A percentile compares a stretch with the other conserved stretches of the same genome.
Conservation (phyloP, 2,113 vertebrate genomes). For the Clarias macrocephalus region DNA sequence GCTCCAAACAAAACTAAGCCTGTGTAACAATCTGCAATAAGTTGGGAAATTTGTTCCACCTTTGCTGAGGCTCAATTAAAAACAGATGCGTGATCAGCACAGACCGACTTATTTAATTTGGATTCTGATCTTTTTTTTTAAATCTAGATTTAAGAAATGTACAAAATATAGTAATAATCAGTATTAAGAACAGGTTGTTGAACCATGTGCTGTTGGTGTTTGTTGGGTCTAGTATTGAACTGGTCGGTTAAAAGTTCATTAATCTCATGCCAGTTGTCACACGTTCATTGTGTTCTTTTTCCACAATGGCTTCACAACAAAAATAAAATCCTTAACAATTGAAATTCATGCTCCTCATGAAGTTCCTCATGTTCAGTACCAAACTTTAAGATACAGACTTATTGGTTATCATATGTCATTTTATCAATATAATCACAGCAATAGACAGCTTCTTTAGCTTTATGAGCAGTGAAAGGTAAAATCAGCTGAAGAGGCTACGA, state of each 20-base stretch:
- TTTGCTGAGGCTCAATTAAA: background rate
- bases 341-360: background rate
- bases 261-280: slow-evolving; percentile 9
- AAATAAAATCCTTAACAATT: background rate
- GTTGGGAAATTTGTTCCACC: slow-evolving; percentile 9
- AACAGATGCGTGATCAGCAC: slow-evolving; percentile 16
- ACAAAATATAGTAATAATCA: background rate
- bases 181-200: slow-evolving; percentile 4
- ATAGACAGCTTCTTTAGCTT: background rate
- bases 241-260: background rate
- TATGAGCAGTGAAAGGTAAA: background rate
- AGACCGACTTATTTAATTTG: background rate
- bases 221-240: background rate
- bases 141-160: background rate
- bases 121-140: background rate
- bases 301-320: background rate
- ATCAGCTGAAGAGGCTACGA: background rate
- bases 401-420: background rate
- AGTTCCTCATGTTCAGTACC: background rate
- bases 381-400: background rate
- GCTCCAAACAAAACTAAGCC: slow-evolving; percentile 2
- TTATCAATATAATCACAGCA: background rate
- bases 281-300: background rate
- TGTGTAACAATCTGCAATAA: slow-evolving; percentile 6
- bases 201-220: background rate